Evolutionary conservation across 2,797 vertebrate genomes (phyloP), one percentile per base, ranked within the genome.

Genomic region (Peromyscus melanophrys): DNA sequence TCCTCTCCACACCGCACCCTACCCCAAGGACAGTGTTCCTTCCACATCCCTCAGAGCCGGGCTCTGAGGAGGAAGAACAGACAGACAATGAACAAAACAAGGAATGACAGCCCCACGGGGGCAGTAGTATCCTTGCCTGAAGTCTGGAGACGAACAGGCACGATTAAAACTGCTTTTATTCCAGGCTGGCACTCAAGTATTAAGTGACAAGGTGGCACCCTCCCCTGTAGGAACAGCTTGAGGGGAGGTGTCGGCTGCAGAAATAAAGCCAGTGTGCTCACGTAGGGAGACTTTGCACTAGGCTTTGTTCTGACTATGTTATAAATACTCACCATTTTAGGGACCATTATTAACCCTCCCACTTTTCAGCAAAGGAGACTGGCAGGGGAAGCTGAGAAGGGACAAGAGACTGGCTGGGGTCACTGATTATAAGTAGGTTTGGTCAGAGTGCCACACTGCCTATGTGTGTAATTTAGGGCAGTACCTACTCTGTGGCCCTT

Each of bases 91-190:
- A 91, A 73, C 49, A 57, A 69, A 4, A 19, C 46, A 89, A 89
- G 77, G 94, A 92, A 9, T 14, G 55, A 87, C 80, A 80, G 52
- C 94, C 95, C 84, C 29, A 46, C 88, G 90, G 69, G 84, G 92
- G 87, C 84, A 97, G 93, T 46, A 95, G 65, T 80, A 55, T 43
- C n/a, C 31, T 75, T 92, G 52, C 73, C 29, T 76, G 85, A 27
- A 81, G 43, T 75, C 71, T 76, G 46, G 59, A 94, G 65, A 94
- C 69, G 65, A 88, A 49, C 14, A 40, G 43, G 34, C 27, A 65
- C 73, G 49, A 73, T n/a, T 84, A 55, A 95, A 92, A 61, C 29
- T 57, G 9, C 25, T 59, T 81, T 65, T 49, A 63, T 78, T 25
- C 67, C 76, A 63, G 43, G 25, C 76, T 96, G 83, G 91, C 52